Evolutionary conservation across 2,888 invertebrate genomes (phyloP).

Genomic region (Aromia moschata): DNA sequence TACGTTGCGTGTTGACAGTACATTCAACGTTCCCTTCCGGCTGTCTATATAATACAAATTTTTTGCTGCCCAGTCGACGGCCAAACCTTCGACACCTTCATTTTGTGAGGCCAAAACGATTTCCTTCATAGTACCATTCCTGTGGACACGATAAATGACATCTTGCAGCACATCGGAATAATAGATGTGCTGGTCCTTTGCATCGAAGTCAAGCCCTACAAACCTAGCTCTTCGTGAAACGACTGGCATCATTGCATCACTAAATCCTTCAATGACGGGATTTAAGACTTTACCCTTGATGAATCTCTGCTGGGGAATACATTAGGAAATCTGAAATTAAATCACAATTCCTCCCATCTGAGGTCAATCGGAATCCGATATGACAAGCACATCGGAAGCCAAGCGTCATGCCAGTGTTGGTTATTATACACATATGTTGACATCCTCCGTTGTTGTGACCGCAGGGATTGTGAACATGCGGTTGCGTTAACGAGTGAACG

Average conservation of each 20-base stretch:
- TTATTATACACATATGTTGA: slow-evolving; percentile 93
- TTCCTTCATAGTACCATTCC: slow-evolving; percentile 82
- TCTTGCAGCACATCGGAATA: slow-evolving; percentile 97
- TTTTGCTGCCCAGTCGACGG: slow-evolving; percentile 95
- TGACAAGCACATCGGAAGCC: slow-evolving; percentile 93
- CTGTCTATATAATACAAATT: slow-evolving; percentile 96
- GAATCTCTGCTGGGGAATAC: slow-evolving; percentile 91
- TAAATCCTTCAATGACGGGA: slow-evolving; percentile 89
- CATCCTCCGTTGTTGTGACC: slow-evolving; percentile 89
- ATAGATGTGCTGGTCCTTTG: slow-evolving; percentile 89
- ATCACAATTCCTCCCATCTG: slow-evolving; percentile 82
- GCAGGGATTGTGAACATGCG: slow-evolving; percentile 77
- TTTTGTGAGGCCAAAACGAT: slow-evolving; percentile 95
- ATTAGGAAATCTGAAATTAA: slow-evolving; percentile 88
- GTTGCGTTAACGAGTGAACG: slow-evolving; percentile 81
- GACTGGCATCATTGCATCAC: slow-evolving; percentile 94
- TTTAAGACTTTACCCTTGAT: slow-evolving; percentile 92
- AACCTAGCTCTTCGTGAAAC: slow-evolving; percentile 91
- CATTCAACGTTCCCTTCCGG: slow-evolving; percentile 92
- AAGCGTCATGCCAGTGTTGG: slow-evolving; percentile 74
- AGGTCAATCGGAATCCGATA: slow-evolving; percentile 82
- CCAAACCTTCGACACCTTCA: slow-evolving; percentile 95
- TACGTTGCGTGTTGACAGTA: slow-evolving; percentile 87
- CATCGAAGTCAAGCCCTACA: slow-evolving; percentile 95
- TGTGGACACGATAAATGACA: slow-evolving; percentile 86